Evolutionary conservation across 2,888 invertebrate genomes (phyloP), one percentile per base, ranked within the genome.

Genomic region (Chloroclysta siterata): DNA sequence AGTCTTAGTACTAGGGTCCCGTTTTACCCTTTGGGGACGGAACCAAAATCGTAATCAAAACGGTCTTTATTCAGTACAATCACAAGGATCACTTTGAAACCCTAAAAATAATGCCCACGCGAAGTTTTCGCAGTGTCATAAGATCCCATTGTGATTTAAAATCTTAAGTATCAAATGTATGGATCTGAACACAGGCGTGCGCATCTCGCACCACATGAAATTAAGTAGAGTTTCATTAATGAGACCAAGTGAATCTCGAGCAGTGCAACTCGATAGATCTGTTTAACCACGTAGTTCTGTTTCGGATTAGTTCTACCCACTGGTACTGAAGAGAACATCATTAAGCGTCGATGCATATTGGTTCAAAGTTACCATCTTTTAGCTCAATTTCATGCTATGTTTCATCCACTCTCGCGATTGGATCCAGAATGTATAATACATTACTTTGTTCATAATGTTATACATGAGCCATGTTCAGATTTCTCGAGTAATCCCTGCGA

Each of bases 251-350:
- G 44, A 8, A 8, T 15, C 8, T 33, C n/a, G 29, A 55, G 7
- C 47, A 39, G 13, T 53, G 44, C 7, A 28, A 14, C 11, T 28
- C 14, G 39, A 10, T 22, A 33, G 39, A 22, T 22, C 22, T 29
- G 17, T 55, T 14, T 55, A 41, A 56, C 56, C 54, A n/a, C 42
- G 50, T 11, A 17, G 41, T 53, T 57, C 15, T 36, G 42, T 56
- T 29, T 60, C 6, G 44, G 17, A 44, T 60, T 17, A 65, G 42
- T 55, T 52, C 39, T 55, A 47, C 44, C 39, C 42, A 47, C 22
- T 58, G 36, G 52, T 33, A 53, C 56, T 53, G 60, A 64, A 60
- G 56, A 53, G 59, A 60, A 56, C 48, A 47, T 64, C 42, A 57
- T 60, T 65, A 65, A 28, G 44, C 57, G 50, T 62, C 48, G 13